Percentiles rank a stretch among this genome's conserved stretches.
Conservation (phyloP, 2,888 invertebrate genomes). For the Metopia argyrocephala region DNA sequence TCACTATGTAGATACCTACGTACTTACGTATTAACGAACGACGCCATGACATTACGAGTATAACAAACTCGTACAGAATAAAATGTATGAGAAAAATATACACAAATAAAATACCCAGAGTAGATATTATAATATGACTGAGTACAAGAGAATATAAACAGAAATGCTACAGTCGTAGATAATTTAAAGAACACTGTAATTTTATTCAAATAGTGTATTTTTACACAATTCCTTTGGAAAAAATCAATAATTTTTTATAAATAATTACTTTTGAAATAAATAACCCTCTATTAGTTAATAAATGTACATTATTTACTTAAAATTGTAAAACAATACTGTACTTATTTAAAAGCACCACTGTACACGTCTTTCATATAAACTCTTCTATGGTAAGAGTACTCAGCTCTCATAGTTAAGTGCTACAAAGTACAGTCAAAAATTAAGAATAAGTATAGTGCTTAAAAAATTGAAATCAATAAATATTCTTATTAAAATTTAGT, state of each 20-base stretch:
- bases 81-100: conserved; percentile 53
- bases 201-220: not conserved
- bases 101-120: conserved; percentile 33
- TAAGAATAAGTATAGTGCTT: conserved; percentile 43
- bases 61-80: conserved; percentile 53
- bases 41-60: conserved; percentile 49
- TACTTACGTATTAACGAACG: conserved; percentile 21
- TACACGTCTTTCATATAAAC: conserved; percentile 56
- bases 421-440: conserved; percentile 55
- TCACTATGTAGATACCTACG: conserved; percentile 27
- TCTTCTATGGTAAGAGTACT: conserved; percentile 49
- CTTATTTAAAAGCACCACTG: conserved; percentile 38
- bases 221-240: not conserved
- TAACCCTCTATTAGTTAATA: not conserved
- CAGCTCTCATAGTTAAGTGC: conserved; percentile 54
- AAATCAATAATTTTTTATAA: conserved; percentile 13
- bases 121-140: conserved; percentile 26
- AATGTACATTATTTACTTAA: not conserved
- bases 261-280: not conserved
- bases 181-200: conserved; percentile 12
- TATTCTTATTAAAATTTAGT: not conserved
- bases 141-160: conserved; percentile 39
- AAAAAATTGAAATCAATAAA: conserved; percentile 24
- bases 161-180: conserved; percentile 34
- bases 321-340: conserved; percentile 7